Base-by-base conservation (phyloP, 2,888 invertebrate genomes). In the Ormyrus rosae region DNA sequence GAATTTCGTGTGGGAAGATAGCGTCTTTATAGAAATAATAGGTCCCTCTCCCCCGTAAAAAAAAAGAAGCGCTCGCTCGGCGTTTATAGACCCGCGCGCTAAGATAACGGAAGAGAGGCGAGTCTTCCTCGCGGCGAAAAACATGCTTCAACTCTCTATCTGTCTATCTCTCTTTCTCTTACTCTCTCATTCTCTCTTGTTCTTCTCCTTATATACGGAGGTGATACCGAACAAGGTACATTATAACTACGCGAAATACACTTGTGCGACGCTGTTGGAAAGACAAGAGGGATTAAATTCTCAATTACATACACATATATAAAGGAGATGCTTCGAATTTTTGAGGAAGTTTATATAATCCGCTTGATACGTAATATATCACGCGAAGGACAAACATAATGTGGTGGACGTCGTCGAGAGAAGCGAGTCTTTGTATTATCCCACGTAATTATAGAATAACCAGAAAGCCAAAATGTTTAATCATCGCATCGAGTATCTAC, bases 71-170 rank as follows among this genome's bases (percentile, higher is more conserved):
- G 60, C 71, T 60, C 50, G 34, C 64, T 67, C 67, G 65, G 45
- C 13, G 34, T 65, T 50, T 58, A 68, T 34, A 45, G 11, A 46
- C 61, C 48, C 45, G 50, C 55, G 48, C 68, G 50, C 58, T 5
- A 55, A 67, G 67, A 80, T 78, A 79, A 73, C 61, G 48, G 56
- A 76, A 10, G 61, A 80, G 65, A 48, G 61, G 13, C 53, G 45
- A 81, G 78, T 78, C 74, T 74, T 81, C 81, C 81, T 81, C 58
- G 74, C 46, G 55, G 64, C 67, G 71, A 77, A 77, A 69, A 73
- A 50, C 46, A 51, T 55, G 51, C 55, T 72, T 70, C 51, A 64
- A 65, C 10, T 67, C n/a, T 72, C 19, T 70, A 53, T 55, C 55
- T 69, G 48, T 80, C 61, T 19, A 34, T 71, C 46, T 65, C 53